Evolutionary conservation across 2,113 vertebrate species (phyloP).

Genomic region (Nerophis lumbriciformis): DNA sequence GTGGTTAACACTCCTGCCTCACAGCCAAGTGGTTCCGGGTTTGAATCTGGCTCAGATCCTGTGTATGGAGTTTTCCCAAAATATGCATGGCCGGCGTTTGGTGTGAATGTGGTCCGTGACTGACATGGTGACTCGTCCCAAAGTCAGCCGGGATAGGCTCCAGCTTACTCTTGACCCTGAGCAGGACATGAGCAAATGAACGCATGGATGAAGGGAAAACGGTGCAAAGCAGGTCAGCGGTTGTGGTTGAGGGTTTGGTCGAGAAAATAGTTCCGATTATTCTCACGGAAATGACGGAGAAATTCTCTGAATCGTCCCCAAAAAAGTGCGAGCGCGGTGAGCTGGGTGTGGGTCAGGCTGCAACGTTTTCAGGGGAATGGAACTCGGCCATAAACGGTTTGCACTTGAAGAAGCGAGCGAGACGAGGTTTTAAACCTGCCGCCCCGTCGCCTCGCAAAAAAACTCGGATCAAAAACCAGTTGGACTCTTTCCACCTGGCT

Average conservation of each 20-base stretch:
- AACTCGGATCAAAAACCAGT: slow-evolving; percentile 46
- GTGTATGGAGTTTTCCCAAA: no score
- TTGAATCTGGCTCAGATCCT: no score
- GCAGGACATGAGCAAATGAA: no score
- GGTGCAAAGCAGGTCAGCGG: no score
- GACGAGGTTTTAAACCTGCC: slow-evolving; percentile 28
- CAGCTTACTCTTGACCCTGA: no score
- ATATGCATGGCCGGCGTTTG: no score
- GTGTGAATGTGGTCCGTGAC: no score
- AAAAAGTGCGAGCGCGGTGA: slow-evolving; percentile 14
- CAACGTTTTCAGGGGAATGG: slow-evolving; percentile 57
- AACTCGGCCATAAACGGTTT: slow-evolving; percentile 49
- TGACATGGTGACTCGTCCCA: no score
- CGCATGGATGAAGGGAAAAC: no score
- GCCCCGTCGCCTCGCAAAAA: slow-evolving; percentile 37
- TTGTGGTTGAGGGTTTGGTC: not conserved
- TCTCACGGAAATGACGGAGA: slow-evolving; percentile 3
- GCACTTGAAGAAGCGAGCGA: slow-evolving; percentile 42
- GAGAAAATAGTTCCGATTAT: not conserved
- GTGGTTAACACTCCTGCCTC: no score
- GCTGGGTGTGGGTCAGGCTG: slow-evolving; percentile 43
- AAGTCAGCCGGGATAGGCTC: no score
- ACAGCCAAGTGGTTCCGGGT: no score
- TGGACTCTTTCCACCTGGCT: slow-evolving; percentile 57
- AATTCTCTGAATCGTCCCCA: not conserved